A percentile compares a stretch with the other conserved stretches of the same genome.
phyloP scores from a whole-genome alignment of 2,113 vertebrate genomes.

The Leiothrix lutea region DNA sequence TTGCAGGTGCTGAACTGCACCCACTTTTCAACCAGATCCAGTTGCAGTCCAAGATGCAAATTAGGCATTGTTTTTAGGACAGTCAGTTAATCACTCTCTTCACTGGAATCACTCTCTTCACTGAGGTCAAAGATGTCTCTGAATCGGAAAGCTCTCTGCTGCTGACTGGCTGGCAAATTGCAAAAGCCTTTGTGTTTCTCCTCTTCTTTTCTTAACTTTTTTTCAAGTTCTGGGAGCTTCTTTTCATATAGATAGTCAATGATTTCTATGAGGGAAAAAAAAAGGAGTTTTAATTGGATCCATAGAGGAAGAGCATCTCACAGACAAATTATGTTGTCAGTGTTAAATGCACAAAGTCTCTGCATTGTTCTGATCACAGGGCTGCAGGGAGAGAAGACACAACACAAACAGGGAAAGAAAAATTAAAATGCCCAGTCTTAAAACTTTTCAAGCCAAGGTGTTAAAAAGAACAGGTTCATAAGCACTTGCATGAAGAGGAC shows the following conservation, averaged over 20 bases:
- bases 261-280: slow-evolving; percentile 53
- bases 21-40: neutral
- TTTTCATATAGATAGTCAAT: slow-evolving; percentile 65
- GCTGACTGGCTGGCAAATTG: neutral
- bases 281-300: neutral
- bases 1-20: neutral
- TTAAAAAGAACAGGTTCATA: neutral
- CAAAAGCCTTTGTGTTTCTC: accelerated
- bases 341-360: neutral
- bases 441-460: neutral
- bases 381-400: neutral
- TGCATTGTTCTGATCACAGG: neutral
- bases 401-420: neutral
- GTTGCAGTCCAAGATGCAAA: neutral
- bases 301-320: neutral
- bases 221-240: slow-evolving; percentile 67
- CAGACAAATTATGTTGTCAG: neutral
- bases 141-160: slow-evolving; percentile 37
- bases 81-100: neutral
- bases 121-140: slow-evolving; percentile 65
- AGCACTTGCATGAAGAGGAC: neutral
- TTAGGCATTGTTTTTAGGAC: neutral
- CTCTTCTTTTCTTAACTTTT: neutral
- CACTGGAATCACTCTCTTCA: slow-evolving; percentile 6
- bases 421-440: neutral